Conservation (phyloP, 2,113 vertebrate genomes). For the Sprattus sprattus region DNA sequence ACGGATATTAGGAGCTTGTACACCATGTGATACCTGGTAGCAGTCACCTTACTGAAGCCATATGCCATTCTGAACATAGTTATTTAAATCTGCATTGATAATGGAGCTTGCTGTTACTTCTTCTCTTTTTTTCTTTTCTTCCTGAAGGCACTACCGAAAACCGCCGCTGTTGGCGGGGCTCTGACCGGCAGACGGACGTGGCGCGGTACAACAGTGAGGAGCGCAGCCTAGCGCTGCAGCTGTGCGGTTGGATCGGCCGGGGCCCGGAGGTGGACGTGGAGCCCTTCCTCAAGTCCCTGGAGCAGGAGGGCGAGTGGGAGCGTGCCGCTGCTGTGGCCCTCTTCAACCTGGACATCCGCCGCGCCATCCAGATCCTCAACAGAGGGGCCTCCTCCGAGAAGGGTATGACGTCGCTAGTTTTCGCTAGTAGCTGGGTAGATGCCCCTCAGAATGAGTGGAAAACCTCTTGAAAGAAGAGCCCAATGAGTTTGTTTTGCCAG, state of each 20-base stretch:
- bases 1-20: too few relatives aligned
- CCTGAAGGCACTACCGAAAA: constrained; percentile 85
- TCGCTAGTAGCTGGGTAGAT: too few relatives aligned
- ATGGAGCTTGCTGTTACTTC: background rate
- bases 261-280: constrained; percentile 87
- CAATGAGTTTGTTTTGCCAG: too few relatives aligned
- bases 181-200: constrained; percentile 85
- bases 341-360: constrained; percentile 94
- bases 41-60: too few relatives aligned
- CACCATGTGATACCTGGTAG: too few relatives aligned
- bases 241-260: constrained; percentile 94
- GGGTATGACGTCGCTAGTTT: constrained; percentile 65
- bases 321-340: constrained; percentile 92
- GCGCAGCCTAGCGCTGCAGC: constrained; percentile 86
- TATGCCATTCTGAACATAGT: background rate
- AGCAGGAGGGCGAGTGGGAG: constrained; percentile 94
- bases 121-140: background rate
- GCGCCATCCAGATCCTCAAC: constrained; percentile 94
- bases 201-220: constrained; percentile 88
- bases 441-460: too few relatives aligned
- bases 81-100: background rate
- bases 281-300: constrained; percentile 85
- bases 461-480: too few relatives aligned
- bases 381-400: constrained; percentile 89
- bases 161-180: constrained; percentile 84